Evolutionary conservation across 37 sponge, comb jelly and placozoan species (phyloP).

Genomic region (Aplysina aerophoba): DNA sequence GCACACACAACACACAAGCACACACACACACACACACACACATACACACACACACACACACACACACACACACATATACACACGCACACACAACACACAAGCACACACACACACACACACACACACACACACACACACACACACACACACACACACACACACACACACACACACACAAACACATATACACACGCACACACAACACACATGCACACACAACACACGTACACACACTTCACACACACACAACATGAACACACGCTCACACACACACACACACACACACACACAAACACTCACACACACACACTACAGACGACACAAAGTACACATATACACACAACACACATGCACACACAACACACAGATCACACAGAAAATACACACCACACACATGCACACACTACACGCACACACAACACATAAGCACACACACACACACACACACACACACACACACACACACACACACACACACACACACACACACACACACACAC

Average conservation of each 20-base stretch:
- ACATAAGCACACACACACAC: neutral
- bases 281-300: constrained; percentile 31
- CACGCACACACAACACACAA: neutral
- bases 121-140: constrained; percentile 14
- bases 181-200: constrained; percentile 27
- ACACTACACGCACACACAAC: no score
- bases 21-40: neutral
- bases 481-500: neutral
- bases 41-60: constrained; percentile 21
- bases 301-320: neutral
- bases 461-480: neutral
- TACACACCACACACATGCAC: no score
- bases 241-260: constrained; percentile 19
- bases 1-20: neutral
- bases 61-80: constrained; percentile 5
- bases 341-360: no score
- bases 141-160: constrained; percentile 8
- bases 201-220: neutral
- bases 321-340: neutral
- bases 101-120: neutral
- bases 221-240: constrained; percentile 32
- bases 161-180: neutral
- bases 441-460: neutral
- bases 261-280: constrained; percentile 14
- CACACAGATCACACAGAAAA: no score